Evolutionary conservation across 2,797 vertebrate species (phyloP).

Genomic region (Centropyge bicolor): DNA sequence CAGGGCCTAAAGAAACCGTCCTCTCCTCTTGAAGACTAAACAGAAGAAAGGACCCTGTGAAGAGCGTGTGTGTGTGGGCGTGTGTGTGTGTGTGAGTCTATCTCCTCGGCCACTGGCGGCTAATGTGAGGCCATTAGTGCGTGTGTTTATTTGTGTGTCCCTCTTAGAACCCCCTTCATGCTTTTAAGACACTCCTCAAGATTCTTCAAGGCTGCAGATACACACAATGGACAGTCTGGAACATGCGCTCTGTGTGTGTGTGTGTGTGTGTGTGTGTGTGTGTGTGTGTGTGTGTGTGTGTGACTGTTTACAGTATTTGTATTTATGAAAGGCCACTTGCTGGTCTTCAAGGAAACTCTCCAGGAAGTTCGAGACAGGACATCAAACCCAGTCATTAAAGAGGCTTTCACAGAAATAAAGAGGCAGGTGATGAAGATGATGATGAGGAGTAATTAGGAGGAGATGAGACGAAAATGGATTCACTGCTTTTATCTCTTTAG

Average conservation of each 20-base stretch:
- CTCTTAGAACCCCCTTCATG: conserved; percentile 81
- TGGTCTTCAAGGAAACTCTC: conserved; percentile 88
- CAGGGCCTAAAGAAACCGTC: conserved; percentile 30
- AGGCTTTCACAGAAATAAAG: conserved; percentile 77
- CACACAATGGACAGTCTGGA: conserved; percentile 76
- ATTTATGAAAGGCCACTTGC: conserved; percentile 74
- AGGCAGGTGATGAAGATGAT: conserved; percentile 73
- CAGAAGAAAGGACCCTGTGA: conserved; percentile 62
- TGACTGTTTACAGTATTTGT: conserved; percentile 65
- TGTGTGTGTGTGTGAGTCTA: conserved; percentile 46
- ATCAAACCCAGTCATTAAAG: conserved; percentile 85
- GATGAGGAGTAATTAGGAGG: conserved; percentile 74
- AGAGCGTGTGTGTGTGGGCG: conserved; percentile 40
- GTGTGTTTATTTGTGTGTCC: conserved; percentile 72
- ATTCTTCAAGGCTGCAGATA: conserved; percentile 83
- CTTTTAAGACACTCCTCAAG: conserved; percentile 87
- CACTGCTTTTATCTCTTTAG: conserved; percentile 72
- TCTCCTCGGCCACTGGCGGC: conserved; percentile 50
- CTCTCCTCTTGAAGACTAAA: conserved; percentile 71
- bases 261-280: conserved; percentile 42
- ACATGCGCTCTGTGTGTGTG: conserved; percentile 25
- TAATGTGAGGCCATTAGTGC: conserved; percentile 82
- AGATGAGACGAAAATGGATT: conserved; percentile 72
- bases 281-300: conserved; percentile 24
- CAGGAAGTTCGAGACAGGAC: conserved; percentile 81